Evolutionary conservation across 2,888 invertebrate species (phyloP), one percentile per base, ranked within the genome.

Genomic region (Andricus curvator): DNA sequence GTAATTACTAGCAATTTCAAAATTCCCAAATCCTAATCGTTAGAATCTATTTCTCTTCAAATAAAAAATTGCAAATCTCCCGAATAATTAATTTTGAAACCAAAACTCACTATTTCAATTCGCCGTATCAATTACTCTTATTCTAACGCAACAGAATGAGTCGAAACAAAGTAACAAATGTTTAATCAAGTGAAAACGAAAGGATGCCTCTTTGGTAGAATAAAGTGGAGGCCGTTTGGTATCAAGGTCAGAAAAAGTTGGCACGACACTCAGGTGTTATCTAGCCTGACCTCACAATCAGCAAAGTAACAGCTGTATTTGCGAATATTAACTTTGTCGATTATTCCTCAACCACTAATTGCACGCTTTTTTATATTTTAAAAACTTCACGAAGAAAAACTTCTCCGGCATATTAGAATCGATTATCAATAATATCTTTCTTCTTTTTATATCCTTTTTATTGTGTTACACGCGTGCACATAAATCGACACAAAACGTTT

Each of bases 201-300:
- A 48, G 20, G 11, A 15, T 37, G 15, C 13, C 13, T 68, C 44
- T 68, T 48, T 48, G 48, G 68, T 68, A 20, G 25, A 48, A 48
- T 44, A 25, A 25, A 25, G 17, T 25, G 17, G 48, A 68, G 48
- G 51, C 4, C 13, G 51, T 29, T 51, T 51, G 25, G 20, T 51
- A 29, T 41, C 67, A 67, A 41, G 41, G n/a, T 70, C 20, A 70
- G 9, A 70, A 29, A 20, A 51, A 70, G 51, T 67, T 67, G 29
- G 29, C 17, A 51, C 29, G 29, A 51, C 2, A 51, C 51, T 70
- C 11, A 70, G 11, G 13, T 29, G 20, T 51, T 70, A 33, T 29
- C 70, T 33, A 51, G 15, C 6, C 11, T 74, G 33, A 33, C 4
- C 33, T 56, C 29, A 56, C 56, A 56, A 33, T 70, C 74, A 22